Percentiles rank a stretch among this genome's conserved stretches.
Evolutionary conservation across 2,113 vertebrate genomes (phyloP).

Genomic region (Polypterus senegalus): DNA sequence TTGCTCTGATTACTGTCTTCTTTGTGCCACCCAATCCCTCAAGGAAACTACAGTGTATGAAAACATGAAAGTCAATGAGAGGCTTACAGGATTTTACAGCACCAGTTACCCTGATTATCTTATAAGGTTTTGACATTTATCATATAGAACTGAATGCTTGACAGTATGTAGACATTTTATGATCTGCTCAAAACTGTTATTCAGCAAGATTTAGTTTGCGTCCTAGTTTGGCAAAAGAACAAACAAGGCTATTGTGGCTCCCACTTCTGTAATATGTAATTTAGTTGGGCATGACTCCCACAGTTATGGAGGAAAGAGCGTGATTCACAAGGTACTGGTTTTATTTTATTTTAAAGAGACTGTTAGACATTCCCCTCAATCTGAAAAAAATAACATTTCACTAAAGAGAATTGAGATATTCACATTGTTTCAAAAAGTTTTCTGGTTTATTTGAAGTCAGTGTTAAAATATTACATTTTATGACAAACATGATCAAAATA

Average conservation of each 20-base stretch:
- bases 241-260: slow-evolving; percentile 46
- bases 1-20: background rate
- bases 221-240: slow-evolving; percentile 35
- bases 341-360: no score
- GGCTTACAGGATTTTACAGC: slow-evolving; percentile 6
- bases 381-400: no score
- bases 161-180: slow-evolving; percentile 26
- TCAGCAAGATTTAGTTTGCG: slow-evolving; percentile 49
- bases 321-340: no score
- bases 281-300: slow-evolving; percentile 31
- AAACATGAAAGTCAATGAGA: slow-evolving; percentile 6
- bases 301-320: background rate
- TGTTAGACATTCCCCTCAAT: no score
- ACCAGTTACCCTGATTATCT: slow-evolving; percentile 12
- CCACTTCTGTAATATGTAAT: slow-evolving; percentile 25
- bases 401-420: no score
- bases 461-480: no score
- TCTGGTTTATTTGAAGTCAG: no score
- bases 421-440: no score
- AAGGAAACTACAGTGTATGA: background rate
- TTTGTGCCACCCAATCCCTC: background rate
- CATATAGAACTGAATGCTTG: slow-evolving; percentile 9
- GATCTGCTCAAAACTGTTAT: slow-evolving; percentile 8
- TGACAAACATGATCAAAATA: no score
- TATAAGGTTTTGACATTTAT: slow-evolving; percentile 8